These are phyloP conservation scores for Microplitis deprimator DNA, from an alignment of 2,888 invertebrate genomes.

Conservation along the genomic window DNA sequence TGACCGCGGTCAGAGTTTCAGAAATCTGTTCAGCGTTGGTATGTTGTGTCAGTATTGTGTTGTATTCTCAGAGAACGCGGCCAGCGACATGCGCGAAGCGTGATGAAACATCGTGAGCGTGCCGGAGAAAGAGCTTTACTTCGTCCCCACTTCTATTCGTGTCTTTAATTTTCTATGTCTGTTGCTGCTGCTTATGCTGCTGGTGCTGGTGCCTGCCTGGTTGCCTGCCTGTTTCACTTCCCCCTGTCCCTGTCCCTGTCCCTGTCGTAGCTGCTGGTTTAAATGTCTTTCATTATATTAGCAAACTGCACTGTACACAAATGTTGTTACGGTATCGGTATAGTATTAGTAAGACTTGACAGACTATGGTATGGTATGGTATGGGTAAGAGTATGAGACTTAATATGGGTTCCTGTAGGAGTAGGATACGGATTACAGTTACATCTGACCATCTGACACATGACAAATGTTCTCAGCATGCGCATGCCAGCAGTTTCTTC, in stretches of 20 bases:
- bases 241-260: not conserved
- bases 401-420: not conserved
- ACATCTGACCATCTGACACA: not conserved
- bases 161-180: constrained; percentile 42
- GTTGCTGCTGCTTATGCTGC: constrained; percentile 18
- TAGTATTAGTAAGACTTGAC: not conserved
- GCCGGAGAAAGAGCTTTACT: constrained; percentile 48
- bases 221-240: constrained; percentile 10
- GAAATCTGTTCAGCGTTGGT: constrained; percentile 47
- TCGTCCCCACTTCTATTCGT: constrained; percentile 45
- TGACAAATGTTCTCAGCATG: not conserved
- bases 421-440: not conserved
- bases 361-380: not conserved
- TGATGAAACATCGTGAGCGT: constrained; percentile 36
- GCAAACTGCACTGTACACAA: not conserved
- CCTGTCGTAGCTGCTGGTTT: not conserved
- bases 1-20: constrained; percentile 47
- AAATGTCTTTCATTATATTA: not conserved
- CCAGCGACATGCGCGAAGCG: constrained; percentile 50
- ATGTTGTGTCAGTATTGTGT: constrained; percentile 21
- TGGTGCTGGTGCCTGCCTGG: constrained; percentile 11
- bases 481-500: not conserved
- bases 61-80: constrained; percentile 51
- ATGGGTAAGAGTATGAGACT: not conserved
- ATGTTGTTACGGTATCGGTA: not conserved